These are phyloP conservation scores for Brachionus paranguensis DNA, from an alignment of 1,140 invertebrate species.

Conservation along the genomic window DNA sequence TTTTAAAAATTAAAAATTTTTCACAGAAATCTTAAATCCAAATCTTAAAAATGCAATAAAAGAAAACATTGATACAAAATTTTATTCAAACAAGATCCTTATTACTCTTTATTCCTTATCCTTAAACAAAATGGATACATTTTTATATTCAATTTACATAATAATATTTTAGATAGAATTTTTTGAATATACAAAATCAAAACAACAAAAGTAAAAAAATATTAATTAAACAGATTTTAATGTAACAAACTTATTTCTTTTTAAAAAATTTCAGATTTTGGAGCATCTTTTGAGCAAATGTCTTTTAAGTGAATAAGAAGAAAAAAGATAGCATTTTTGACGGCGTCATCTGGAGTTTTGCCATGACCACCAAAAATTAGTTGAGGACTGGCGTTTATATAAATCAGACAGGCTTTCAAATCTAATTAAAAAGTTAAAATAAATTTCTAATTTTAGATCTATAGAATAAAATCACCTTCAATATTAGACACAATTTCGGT, in stretches of 20 bases:
- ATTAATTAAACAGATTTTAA: neutral
- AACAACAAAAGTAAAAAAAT: neutral
- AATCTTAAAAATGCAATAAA: no score
- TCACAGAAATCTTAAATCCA: no score
- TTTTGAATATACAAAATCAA: neutral
- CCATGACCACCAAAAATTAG: neutral
- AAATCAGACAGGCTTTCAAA: neutral
- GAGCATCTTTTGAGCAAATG: neutral
- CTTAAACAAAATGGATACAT: no score
- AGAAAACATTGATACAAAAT: no score
- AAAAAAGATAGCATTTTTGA: neutral
- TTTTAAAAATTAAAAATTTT: no score
- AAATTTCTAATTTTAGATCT: neutral
- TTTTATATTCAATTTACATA: no score
- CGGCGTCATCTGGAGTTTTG: neutral
- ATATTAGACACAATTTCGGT: neutral
- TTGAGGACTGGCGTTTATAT: neutral
- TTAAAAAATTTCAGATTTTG: neutral
- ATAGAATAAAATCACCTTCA: neutral
- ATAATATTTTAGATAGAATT: no score
- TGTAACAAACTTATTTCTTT: neutral
- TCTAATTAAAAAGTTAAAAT: neutral
- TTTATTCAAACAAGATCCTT: no score
- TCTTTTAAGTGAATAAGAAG: neutral
- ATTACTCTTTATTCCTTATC: no score